Percentiles rank a stretch among this genome's conserved stretches.
These are phyloP conservation scores for Oceanites oceanicus DNA, from an alignment of 2,113 vertebrate species.

Conservation along the genomic window DNA sequence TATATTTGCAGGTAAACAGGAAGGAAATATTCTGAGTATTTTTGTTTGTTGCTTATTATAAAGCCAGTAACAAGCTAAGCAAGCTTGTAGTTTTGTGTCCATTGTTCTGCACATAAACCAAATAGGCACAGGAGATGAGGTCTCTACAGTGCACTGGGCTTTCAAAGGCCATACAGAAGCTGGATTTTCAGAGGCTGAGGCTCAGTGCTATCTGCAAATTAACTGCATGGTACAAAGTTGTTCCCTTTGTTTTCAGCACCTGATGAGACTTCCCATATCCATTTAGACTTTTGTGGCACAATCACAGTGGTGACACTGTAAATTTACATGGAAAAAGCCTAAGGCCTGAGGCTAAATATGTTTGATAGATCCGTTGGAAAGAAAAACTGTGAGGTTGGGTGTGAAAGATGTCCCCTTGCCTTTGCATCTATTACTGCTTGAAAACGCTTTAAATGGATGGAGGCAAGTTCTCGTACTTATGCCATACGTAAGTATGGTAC, in stretches of 20 bases:
- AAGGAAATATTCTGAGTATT: background rate
- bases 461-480: background rate
- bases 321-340: background rate
- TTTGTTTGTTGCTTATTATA: background rate
- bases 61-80: background rate
- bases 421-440: background rate
- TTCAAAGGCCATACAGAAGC: background rate
- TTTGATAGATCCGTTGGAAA: background rate
- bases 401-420: background rate
- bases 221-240: background rate
- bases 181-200: background rate
- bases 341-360: background rate
- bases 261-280: background rate
- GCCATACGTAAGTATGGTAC: background rate
- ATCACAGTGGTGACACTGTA: background rate
- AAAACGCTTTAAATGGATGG: background rate
- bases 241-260: background rate
- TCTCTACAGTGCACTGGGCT: background rate
- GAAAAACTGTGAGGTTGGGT: background rate
- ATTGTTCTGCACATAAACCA: background rate
- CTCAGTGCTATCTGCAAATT: background rate
- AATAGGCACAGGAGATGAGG: background rate
- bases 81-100: background rate
- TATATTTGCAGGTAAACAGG: slow-evolving; percentile 82
- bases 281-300: background rate